Conservation (phyloP, 2,113 vertebrate genomes). For the Cranoglanis bouderius region DNA sequence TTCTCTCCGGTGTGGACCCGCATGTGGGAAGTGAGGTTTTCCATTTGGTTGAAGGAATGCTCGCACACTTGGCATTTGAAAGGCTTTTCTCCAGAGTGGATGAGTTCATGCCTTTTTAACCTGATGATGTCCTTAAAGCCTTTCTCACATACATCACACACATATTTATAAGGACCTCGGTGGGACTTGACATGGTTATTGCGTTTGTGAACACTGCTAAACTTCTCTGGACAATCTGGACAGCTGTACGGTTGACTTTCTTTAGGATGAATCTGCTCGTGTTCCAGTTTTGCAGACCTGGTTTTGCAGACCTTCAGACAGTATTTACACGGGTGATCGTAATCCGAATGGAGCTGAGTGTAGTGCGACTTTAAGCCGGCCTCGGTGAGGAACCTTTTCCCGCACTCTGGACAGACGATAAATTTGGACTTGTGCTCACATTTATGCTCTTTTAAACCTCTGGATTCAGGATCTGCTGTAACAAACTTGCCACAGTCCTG, state of each 20-base stretch:
- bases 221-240: slow-evolving; percentile 5
- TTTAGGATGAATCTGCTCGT: slow-evolving; percentile 29
- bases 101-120: neutral
- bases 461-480: neutral
- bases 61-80: slow-evolving; percentile 3
- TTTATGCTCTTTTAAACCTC: neutral
- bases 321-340: slow-evolving; percentile 7
- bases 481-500: slow-evolving; percentile 20
- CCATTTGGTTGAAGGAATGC: slow-evolving; percentile 19
- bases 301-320: slow-evolving; percentile 29
- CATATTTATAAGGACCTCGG: neutral
- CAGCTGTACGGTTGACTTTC: slow-evolving; percentile 8
- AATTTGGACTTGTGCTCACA: slow-evolving; percentile 32
- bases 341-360: slow-evolving; percentile 2
- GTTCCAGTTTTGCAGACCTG: slow-evolving; percentile 19
- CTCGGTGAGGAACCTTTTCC: slow-evolving; percentile 17
- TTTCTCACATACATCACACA: neutral
- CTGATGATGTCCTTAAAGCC: neutral
- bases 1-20: slow-evolving; percentile 19
- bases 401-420: slow-evolving; percentile 18
- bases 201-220: neutral
- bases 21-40: slow-evolving; percentile 11
- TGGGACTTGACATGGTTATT: slow-evolving; percentile 4
- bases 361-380: neutral
- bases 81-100: slow-evolving; percentile 15